Conservation (phyloP, 2,113 vertebrate species). For the Sarotherodon lohbergeri region DNA sequence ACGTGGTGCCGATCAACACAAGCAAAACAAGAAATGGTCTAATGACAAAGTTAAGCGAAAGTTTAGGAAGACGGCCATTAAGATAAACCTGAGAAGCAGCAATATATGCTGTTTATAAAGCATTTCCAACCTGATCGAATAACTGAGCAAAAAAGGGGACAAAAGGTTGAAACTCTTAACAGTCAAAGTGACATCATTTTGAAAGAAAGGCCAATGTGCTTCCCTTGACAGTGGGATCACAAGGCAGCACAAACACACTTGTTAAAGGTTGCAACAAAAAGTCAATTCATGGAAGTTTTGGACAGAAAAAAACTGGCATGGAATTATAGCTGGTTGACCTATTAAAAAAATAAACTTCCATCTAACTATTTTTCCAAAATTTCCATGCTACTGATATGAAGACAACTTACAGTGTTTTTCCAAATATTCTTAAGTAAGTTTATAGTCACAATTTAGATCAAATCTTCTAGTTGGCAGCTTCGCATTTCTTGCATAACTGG, state of each 20-base stretch:
- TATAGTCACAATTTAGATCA: not conserved
- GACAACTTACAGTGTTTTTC: not conserved
- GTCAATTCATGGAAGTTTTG: slow-evolving; percentile 4
- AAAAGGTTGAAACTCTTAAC: not conserved
- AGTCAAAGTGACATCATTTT: not conserved
- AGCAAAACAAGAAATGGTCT: not conserved
- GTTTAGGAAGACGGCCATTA: not conserved
- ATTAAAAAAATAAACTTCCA: not conserved
- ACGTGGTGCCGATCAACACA: not conserved
- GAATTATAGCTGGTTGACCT: not conserved
- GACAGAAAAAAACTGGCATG: not conserved
- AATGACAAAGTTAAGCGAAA: not conserved
- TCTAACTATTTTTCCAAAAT: not conserved
- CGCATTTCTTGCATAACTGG: not conserved
- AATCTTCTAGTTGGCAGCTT: not conserved
- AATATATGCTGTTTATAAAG: not conserved
- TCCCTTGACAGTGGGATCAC: slow-evolving; percentile 6
- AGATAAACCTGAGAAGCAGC: not conserved
- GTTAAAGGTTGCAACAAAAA: slow-evolving; percentile 25
- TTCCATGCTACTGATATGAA: not conserved
- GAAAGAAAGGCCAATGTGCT: not conserved
- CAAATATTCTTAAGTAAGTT: not conserved
- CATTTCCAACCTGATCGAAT: not conserved
- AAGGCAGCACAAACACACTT: slow-evolving; percentile 20
- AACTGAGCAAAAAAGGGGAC: not conserved